Evolutionary conservation across 2,888 invertebrate genomes (phyloP).

Genomic region (Drosophila paracracens): DNA sequence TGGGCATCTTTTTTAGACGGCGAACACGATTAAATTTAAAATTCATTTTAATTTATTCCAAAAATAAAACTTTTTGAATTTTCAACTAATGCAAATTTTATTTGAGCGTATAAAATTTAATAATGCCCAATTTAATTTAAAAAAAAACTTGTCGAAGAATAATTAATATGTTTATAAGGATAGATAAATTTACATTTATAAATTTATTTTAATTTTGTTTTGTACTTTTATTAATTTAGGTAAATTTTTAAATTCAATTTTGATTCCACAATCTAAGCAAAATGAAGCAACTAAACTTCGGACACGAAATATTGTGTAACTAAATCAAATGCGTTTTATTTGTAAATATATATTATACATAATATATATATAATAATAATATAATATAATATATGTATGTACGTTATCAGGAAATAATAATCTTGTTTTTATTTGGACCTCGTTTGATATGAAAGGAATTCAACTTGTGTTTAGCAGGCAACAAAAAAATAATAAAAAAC

Average conservation of each 20-base stretch:
- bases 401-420: conserved; percentile 6
- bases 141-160: no score
- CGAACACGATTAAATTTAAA: neutral
- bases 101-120: neutral
- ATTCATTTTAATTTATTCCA: no score
- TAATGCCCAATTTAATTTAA: neutral
- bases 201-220: neutral
- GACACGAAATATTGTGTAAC: neutral
- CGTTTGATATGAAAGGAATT: conserved; percentile 34
- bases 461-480: conserved; percentile 35
- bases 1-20: neutral
- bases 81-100: no score
- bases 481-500: conserved; percentile 2
- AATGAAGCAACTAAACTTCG: neutral
- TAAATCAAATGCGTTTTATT: neutral
- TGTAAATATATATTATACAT: neutral
- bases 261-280: neutral
- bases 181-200: neutral
- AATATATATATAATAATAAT: neutral
- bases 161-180: neutral
- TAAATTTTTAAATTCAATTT: neutral
- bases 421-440: neutral
- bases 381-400: neutral
- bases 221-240: neutral
- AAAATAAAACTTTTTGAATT: no score